A percentile compares a stretch with the other conserved stretches of the same genome.
These are phyloP conservation scores for Rotaria socialis DNA, from an alignment of 2,888 invertebrate species.

Conservation along the genomic window DNA sequence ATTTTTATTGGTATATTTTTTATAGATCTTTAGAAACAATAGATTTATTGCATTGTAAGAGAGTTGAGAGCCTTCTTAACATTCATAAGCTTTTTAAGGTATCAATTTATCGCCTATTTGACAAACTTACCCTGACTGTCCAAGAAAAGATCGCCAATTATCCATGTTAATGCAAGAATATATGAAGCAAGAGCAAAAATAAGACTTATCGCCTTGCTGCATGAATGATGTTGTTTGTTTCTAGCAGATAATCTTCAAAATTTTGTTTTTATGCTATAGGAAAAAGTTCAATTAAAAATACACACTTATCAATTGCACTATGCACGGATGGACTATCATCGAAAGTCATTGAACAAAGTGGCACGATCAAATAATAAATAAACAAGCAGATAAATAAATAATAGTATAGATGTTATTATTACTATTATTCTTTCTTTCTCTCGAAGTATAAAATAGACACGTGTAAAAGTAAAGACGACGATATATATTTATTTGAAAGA, in stretches of 20 bases:
- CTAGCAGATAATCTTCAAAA: not conserved
- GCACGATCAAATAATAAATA: not conserved
- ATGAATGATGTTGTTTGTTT: not conserved
- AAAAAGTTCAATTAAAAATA: not conserved
- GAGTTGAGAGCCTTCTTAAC: too few relatives aligned
- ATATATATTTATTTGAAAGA: too few relatives aligned
- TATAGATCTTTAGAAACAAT: too few relatives aligned
- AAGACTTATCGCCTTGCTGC: not conserved
- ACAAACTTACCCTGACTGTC: not conserved
- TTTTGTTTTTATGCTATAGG: too few relatives aligned
- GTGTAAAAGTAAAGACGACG: too few relatives aligned
- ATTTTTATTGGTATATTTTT: too few relatives aligned
- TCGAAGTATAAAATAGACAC: not conserved
- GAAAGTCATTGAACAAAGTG: not conserved
- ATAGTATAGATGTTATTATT: not conserved
- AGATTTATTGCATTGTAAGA: too few relatives aligned
- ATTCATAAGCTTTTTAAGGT: too few relatives aligned
- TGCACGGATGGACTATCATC: not conserved
- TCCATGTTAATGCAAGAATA: not conserved
- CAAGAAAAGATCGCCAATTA: not conserved
- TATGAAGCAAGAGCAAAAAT: not conserved
- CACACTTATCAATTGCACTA: not conserved
- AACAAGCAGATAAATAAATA: not conserved
- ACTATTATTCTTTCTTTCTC: not conserved
- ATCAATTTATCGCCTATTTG: too few relatives aligned